phyloP scores from a whole-genome alignment of 2,888 invertebrate species.

The Halictus quadricinctus region DNA sequence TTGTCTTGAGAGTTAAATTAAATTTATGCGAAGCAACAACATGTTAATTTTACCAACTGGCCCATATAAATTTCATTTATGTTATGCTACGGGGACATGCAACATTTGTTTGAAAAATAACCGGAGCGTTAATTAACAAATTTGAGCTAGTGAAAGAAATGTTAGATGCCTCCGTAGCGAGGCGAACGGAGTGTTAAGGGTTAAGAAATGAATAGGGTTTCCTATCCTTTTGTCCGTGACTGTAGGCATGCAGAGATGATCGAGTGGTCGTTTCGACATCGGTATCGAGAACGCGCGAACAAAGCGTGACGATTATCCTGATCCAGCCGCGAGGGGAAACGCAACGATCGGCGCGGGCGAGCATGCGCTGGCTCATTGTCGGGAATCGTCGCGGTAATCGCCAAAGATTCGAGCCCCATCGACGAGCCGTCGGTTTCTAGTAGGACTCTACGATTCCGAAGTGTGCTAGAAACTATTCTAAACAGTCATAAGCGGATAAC shows the following conservation, averaged over 20 bases:
- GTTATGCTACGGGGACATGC: too few relatives aligned
- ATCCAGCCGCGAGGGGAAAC: neutral
- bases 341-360: neutral
- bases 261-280: constrained; percentile 9
- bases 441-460: constrained; percentile 30
- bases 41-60: too few relatives aligned
- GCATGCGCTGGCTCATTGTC: constrained; percentile 28
- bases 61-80: too few relatives aligned
- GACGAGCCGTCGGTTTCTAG: neutral
- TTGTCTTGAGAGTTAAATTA: too few relatives aligned
- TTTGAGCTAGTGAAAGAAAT: neutral
- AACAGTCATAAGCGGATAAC: constrained; percentile 64
- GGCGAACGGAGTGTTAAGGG: neutral
- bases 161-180: too few relatives aligned
- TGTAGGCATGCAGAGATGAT: neutral
- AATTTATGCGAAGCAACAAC: too few relatives aligned
- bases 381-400: constrained; percentile 33
- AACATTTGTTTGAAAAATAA: too few relatives aligned
- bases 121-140: too few relatives aligned
- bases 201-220: neutral
- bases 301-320: constrained; percentile 35
- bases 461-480: constrained; percentile 54
- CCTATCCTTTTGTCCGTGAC: neutral
- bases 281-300: constrained; percentile 9
- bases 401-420: constrained; percentile 19